Base-by-base conservation (phyloP, 1,140 invertebrate genomes). In the Catajapyx aquilonaris region DNA sequence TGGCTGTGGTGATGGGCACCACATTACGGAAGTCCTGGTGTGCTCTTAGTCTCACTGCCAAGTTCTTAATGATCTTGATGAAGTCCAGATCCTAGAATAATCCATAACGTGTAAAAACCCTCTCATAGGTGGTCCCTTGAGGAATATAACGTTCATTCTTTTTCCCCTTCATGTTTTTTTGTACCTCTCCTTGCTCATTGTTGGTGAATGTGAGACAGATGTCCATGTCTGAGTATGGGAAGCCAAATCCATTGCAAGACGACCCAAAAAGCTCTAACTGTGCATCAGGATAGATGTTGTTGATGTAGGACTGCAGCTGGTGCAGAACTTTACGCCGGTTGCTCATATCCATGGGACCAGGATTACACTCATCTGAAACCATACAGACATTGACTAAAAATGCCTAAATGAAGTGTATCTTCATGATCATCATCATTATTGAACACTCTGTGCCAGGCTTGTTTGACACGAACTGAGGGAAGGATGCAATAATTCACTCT, bases 191-290 rank as follows among this genome's bases (percentile, higher is more conserved):
- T 37, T 44, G 47, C 15, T 47, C 38, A 38, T 54, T 50, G 34
- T 53, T 48, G 18, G 48, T 46, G 47, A 72, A 66, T 5, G 64
- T 68, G 35, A 73, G 46, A 47, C 68, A 73, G 25, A 73, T 62
- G 47, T 73, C 71, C 19, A 73, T 50, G 51, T 73, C 71, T 46
- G 67, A 70, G 9, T 56, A 48, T 21, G 49, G 48, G 43, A 69
- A 62, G 2, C 68, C 69, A 58, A 73, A 73, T 4, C 71, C 70
- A 60, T 73, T 73, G 39, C 54, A 55, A 0, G 66, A 68, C 2
- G 71, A 73, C 2, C 71, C 71, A 61, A 72, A 73, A 35, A 70
- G 44, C 19, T 51, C 41, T 1, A 73, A 45, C 10, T 51, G 44
- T 7, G 62, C 60, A 43, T 59, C 56, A 49, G 49, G 44, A 44